A percentile compares a stretch with the other conserved stretches of the same genome.
Conservation (phyloP, 2,888 invertebrate species). For the Acleris holmiana region DNA sequence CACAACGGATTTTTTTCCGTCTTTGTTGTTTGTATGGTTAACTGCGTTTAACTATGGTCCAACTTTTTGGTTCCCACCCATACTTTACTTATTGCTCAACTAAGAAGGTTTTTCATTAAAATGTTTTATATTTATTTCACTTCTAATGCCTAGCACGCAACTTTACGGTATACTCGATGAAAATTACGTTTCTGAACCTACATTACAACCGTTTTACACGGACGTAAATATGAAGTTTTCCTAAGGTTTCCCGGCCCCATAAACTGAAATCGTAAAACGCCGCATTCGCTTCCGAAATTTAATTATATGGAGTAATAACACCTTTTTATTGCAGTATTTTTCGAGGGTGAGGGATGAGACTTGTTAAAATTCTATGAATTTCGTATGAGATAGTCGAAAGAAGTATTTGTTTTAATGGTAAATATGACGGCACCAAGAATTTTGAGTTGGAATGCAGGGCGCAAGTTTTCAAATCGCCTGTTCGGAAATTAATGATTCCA, state of each 20-base stretch:
- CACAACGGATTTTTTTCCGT: too few relatives aligned
- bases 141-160: background rate
- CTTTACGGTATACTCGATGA: constrained; percentile 10
- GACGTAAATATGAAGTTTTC: constrained; percentile 32
- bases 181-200: constrained; percentile 20
- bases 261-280: constrained; percentile 34
- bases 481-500: too few relatives aligned
- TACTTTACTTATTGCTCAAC: too few relatives aligned
- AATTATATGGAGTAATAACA: constrained; percentile 40
- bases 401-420: too few relatives aligned
- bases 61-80: too few relatives aligned
- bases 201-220: constrained; percentile 24
- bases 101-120: background rate
- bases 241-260: constrained; percentile 11
- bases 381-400: constrained; percentile 17
- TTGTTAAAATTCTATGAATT: constrained; percentile 35
- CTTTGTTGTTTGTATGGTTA: too few relatives aligned
- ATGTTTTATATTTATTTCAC: background rate
- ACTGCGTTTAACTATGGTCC: too few relatives aligned
- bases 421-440: too few relatives aligned
- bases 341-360: background rate
- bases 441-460: too few relatives aligned
- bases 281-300: constrained; percentile 39
- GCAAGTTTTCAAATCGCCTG: too few relatives aligned
- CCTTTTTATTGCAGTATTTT: constrained; percentile 33